phyloP scores from a whole-genome alignment of 1,140 invertebrate species.

The Zaprionus taronus region DNA sequence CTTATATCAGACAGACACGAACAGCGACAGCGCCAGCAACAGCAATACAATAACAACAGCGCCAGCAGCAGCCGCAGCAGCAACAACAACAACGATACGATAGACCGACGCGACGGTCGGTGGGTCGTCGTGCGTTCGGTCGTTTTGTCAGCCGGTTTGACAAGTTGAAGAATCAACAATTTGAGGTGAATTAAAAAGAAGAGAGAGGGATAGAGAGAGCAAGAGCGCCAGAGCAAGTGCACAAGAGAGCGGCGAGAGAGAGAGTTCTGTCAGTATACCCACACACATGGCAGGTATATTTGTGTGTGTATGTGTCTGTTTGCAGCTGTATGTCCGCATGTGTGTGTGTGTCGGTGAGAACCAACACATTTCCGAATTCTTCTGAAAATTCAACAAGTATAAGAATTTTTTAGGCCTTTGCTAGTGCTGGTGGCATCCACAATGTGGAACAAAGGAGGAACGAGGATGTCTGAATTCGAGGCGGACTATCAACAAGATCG shows the following conservation, averaged over 20 bases:
- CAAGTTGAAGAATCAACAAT: constrained; percentile 82
- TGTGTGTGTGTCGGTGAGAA: constrained; percentile 31
- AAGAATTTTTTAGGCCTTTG: constrained; percentile 33
- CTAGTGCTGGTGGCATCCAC: constrained; percentile 27
- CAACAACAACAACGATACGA: constrained; percentile 38
- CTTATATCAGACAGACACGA: constrained; percentile 79
- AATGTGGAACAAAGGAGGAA: constrained; percentile 29
- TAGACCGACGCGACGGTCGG: constrained; percentile 47
- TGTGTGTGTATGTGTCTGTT: background rate
- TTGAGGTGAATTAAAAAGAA: constrained; percentile 71
- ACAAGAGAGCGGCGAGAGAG: constrained; percentile 48
- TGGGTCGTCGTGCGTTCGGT: constrained; percentile 49
- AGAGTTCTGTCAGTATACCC: constrained; percentile 1
- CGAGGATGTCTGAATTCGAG: constrained; percentile 19
- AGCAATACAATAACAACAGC: constrained; percentile 40
- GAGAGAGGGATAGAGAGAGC: constrained; percentile 32
- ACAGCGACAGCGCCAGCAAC: constrained; percentile 55
- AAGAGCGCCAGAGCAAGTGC: constrained; percentile 37
- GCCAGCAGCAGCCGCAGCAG: constrained; percentile 48
- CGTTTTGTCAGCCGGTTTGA: constrained; percentile 80
- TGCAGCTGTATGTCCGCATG: constrained; percentile 1
- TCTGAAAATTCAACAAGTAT: constrained; percentile 55
- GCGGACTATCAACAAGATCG: constrained; percentile 20
- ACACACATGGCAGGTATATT: constrained; percentile 1
- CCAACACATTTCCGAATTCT: constrained; percentile 54